Evolutionary conservation across 37 sponge, comb jelly and placozoan genomes (phyloP).

Genomic region (Spongilla lacustris): DNA sequence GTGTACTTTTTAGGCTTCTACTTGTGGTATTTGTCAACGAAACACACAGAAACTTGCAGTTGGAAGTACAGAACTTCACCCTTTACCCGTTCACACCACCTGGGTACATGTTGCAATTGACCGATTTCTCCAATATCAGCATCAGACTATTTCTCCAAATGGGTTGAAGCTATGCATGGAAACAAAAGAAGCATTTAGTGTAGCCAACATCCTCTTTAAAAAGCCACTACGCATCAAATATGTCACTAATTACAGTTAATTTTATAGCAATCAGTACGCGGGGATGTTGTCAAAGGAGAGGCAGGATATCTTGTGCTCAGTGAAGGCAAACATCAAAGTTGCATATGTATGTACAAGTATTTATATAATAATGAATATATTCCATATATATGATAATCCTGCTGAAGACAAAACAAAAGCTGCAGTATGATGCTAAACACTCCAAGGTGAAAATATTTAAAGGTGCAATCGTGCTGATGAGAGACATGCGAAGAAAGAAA

Average conservation of each 20-base stretch:
- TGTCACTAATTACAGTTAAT: not conserved
- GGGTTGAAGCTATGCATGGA: not conserved
- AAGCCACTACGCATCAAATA: not conserved
- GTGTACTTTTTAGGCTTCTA: not conserved
- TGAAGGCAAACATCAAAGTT: not conserved
- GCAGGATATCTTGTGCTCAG: not conserved
- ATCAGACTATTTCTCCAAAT: not conserved
- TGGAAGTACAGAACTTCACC: not conserved
- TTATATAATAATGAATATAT: too few relatives aligned
- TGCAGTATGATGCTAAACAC: too few relatives aligned
- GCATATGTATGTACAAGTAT: not conserved
- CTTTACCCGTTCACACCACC: not conserved
- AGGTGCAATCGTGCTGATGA: too few relatives aligned
- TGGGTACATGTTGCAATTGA: not conserved
- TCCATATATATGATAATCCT: not conserved
- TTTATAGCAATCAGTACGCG: not conserved
- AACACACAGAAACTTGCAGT: not conserved
- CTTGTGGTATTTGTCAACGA: not conserved
- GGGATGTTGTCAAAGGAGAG: not conserved
- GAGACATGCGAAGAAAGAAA: too few relatives aligned
- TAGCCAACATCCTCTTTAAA: not conserved
- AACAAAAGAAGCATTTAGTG: not conserved
- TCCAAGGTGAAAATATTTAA: too few relatives aligned
- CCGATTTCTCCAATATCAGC: not conserved
- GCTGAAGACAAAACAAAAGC: not conserved